Evolutionary conservation across 2,888 invertebrate species (phyloP).

Genomic region (Encarsia formosa): DNA sequence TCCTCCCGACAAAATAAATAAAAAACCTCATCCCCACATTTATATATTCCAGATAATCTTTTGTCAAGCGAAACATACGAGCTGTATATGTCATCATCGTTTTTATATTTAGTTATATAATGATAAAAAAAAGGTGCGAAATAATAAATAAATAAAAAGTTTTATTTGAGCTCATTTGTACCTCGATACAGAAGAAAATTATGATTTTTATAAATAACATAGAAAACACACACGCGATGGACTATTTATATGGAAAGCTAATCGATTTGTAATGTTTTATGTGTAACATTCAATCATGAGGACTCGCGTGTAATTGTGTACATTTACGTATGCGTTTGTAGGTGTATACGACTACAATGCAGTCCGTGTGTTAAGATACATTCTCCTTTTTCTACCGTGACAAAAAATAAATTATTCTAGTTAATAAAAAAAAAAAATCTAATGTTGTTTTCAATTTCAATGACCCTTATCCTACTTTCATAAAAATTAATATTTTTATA

Average conservation of each 20-base stretch:
- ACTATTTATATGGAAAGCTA: slow-evolving; percentile 34
- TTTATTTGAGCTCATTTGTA: slow-evolving; percentile 26
- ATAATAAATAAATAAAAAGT: slow-evolving; percentile 20
- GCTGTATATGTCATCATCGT: slow-evolving; percentile 15
- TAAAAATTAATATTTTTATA: too few relatives aligned
- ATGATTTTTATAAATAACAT: slow-evolving; percentile 15
- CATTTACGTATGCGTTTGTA: slow-evolving; percentile 26
- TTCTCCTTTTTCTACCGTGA: slow-evolving; percentile 52
- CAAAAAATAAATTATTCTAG: slow-evolving; percentile 52
- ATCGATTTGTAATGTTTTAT: slow-evolving; percentile 49
- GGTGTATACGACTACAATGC: slow-evolving; percentile 49
- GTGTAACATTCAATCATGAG: slow-evolving; percentile 50
- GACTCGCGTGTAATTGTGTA: slow-evolving; percentile 48
- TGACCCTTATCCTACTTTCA: too few relatives aligned
- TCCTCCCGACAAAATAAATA: slow-evolving; percentile 25
- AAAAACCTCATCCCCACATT: too few relatives aligned
- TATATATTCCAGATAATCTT: slow-evolving; percentile 12
- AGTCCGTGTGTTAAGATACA: slow-evolving; percentile 51
- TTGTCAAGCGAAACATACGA: slow-evolving; percentile 13
- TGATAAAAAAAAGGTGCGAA: slow-evolving; percentile 21
- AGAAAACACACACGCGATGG: slow-evolving; percentile 32
- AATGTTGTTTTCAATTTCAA: neutral
- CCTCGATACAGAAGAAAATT: slow-evolving; percentile 28
- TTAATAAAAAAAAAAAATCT: slow-evolving; percentile 43
- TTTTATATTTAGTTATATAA: slow-evolving; percentile 6